Percentiles rank a stretch among this genome's conserved stretches.
Evolutionary conservation across 2,888 invertebrate genomes (phyloP).

Genomic region (Hydrotaea diabolus): DNA sequence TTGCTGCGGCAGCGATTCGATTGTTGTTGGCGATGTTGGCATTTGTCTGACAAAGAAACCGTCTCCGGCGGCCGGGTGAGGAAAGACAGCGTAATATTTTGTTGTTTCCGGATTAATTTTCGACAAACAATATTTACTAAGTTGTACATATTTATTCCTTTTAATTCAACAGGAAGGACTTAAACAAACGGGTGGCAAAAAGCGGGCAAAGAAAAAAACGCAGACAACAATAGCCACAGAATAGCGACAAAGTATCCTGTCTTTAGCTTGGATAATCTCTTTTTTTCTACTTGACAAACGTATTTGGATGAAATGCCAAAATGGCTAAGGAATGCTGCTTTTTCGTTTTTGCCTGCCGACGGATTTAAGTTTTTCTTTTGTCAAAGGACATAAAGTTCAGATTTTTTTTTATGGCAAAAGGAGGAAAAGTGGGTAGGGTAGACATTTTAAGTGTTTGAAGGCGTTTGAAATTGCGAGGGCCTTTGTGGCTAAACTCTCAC

Average conservation of each 20-base stretch:
- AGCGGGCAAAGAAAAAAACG: not conserved
- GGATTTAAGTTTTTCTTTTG: constrained; percentile 18
- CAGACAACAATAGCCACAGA: constrained; percentile 17
- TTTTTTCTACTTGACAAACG: constrained; percentile 20
- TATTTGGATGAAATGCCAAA: constrained; percentile 16
- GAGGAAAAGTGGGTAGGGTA: too few species aligned
- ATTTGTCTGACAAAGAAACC: constrained; percentile 23
- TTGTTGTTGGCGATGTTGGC: constrained; percentile 42
- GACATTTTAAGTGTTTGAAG: too few species aligned
- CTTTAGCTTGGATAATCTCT: constrained; percentile 63
- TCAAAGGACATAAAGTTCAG: constrained; percentile 30
- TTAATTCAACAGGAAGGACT: constrained; percentile 63
- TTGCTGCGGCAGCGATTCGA: constrained; percentile 42
- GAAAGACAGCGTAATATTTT: constrained; percentile 50
- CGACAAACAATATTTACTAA: constrained; percentile 63
- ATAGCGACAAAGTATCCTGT: constrained; percentile 56
- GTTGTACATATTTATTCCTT: constrained; percentile 63
- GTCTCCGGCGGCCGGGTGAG: not conserved
- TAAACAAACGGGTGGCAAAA: constrained; percentile 11
- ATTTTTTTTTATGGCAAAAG: too few species aligned
- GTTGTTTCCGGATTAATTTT: constrained; percentile 71
- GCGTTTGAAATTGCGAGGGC: not conserved
- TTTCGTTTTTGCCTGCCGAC: not conserved
- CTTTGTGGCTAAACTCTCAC: not conserved
- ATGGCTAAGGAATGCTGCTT: not conserved